Percentiles rank a stretch among this genome's conserved stretches.
Conservation (phyloP, 2,113 vertebrate species). For the Ivindomyrus marchei region DNA sequence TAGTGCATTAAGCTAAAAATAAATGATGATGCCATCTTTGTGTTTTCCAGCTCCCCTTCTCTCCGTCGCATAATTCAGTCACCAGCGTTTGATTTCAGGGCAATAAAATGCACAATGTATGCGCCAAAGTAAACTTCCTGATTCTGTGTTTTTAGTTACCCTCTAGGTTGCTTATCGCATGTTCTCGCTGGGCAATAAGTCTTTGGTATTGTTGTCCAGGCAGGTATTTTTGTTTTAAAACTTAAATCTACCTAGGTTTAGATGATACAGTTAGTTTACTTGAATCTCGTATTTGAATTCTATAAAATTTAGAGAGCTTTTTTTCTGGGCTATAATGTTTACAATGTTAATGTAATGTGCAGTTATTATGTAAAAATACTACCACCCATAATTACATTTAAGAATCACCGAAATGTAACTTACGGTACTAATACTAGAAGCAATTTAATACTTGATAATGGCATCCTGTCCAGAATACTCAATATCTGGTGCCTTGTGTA, state of each 20-base stretch:
- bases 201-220: not conserved
- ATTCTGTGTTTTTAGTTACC: not conserved
- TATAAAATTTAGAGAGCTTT: not conserved
- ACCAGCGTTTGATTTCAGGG: conserved; percentile 43
- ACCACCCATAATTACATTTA: not conserved
- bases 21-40: conserved; percentile 28
- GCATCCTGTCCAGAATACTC: not conserved
- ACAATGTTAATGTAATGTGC: not conserved
- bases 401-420: not conserved
- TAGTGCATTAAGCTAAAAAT: conserved; percentile 35
- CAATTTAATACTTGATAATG: not conserved
- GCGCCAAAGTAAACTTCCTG: not conserved
- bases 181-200: not conserved
- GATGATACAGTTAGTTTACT: not conserved
- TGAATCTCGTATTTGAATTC: not conserved
- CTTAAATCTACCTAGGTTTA: not conserved
- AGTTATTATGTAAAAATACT: not conserved
- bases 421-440: not conserved
- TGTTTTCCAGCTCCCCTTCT: conserved; percentile 16
- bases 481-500: not conserved
- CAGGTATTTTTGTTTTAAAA: not conserved
- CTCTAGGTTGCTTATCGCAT: not conserved
- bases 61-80: conserved; percentile 40
- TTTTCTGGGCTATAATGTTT: not conserved
- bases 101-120: conserved; percentile 25